These are phyloP conservation scores for Diloba caeruleocephala DNA, from an alignment of 2,888 invertebrate species.

Conservation along the genomic window DNA sequence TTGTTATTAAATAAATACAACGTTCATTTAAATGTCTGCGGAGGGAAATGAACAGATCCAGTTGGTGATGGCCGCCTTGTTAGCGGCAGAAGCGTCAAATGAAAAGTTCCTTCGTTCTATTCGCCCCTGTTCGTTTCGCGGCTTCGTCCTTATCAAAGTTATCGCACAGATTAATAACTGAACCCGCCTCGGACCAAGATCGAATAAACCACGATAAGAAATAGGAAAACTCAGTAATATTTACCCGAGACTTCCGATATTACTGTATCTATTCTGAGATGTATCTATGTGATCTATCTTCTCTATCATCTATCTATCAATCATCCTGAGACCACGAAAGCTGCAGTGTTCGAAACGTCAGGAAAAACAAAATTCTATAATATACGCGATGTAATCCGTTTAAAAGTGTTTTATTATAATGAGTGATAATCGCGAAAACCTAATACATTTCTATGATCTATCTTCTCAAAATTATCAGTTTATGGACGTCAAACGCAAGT, in stretches of 20 bases:
- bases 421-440: no score
- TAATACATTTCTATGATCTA: no score
- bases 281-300: no score
- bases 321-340: no score
- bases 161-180: conserved; percentile 69
- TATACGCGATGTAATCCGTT: no score
- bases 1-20: conserved; percentile 75
- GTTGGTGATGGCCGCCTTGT: conserved; percentile 57
- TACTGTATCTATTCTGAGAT: conserved; percentile 12
- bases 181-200: conserved; percentile 46
- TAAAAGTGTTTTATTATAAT: no score
- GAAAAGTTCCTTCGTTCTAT: conserved; percentile 46
- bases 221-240: conserved; percentile 15
- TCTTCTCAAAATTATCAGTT: conserved; percentile 17
- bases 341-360: no score
- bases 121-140: conserved; percentile 15
- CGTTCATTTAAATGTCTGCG: conserved; percentile 61
- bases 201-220: conserved; percentile 23
- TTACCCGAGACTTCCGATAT: conserved; percentile 12
- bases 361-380: no score
- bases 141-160: conserved; percentile 57
- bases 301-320: no score
- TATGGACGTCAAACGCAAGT: conserved; percentile 6
- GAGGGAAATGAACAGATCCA: conserved; percentile 58
- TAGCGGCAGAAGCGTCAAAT: conserved; percentile 41